Base-by-base conservation (phyloP, 2,797 vertebrate species). In the Podarcis siculus region DNA sequence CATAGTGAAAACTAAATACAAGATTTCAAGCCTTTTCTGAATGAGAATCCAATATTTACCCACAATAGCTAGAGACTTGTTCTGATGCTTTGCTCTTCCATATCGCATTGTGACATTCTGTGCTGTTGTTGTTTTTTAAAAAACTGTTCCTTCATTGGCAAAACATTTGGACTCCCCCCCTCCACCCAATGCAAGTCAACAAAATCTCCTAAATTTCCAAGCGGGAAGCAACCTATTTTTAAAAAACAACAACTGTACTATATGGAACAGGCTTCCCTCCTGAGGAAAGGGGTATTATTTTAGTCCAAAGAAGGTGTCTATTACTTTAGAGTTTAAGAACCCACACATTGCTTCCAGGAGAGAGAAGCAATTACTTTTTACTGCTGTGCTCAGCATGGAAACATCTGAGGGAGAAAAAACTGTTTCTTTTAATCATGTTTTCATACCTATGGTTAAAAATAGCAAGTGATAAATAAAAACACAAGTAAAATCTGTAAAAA, bases 301-400 rank as follows among this genome's bases (percentile, higher is more conserved):
- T 91, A 91, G 87, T 88, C 90, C 87, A 92, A 87, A 95, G 92
- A 95, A 94, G 91, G 92, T 94, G 93, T 95, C 94, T 95, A 95
- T 95, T 96, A 95, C 91, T 94, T 95, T 81, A 95, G 91, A 94
- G 93, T 95, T 95, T 95, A 94, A 96, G 95, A 96, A 95, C 93
- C 86, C 85, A 94, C 92, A 89, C 92, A 92, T 90, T 95, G 93
- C 91, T 95, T 94, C 92, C 90, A 21, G 0, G 91, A 94, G 91
- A 91, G 93, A 95, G 92, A 95, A 94, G 91, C 91, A 95, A 95
- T 95, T 95, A 94, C 92, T 90, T 90, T 94, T 91, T 93, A 95
- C 94, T 94, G 92, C 94, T 93, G 93, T 92, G 92, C 94, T 94
- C 94, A 95, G 94, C 94, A 92, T 90, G 95, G 93, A 94, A 92